A percentile compares a stretch with the other conserved stretches of the same genome.
phyloP scores from a whole-genome alignment of 2,113 vertebrate species.

The Dascyllus trimaculatus region DNA sequence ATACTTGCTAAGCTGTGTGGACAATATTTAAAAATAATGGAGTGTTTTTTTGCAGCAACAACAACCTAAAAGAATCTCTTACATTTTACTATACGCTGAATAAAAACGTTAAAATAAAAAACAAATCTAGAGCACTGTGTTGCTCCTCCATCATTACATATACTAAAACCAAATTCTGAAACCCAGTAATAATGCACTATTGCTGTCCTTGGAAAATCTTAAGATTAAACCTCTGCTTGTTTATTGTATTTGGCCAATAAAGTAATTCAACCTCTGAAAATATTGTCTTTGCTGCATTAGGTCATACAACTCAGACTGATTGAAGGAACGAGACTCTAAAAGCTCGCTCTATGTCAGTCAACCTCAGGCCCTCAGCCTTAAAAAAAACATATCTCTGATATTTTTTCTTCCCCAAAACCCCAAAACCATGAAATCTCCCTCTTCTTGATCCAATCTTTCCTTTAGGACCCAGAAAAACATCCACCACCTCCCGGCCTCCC shows the following conservation, averaged over 20 bases:
- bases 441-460: constrained; percentile 75
- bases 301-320: constrained; percentile 38
- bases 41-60: background rate
- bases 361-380: constrained; percentile 26
- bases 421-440: constrained; percentile 72
- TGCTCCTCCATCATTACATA: constrained; percentile 30
- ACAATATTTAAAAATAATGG: constrained; percentile 4
- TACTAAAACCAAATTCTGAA: no score
- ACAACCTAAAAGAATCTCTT: constrained; percentile 11
- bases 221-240: constrained; percentile 48
- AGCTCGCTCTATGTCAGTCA: constrained; percentile 65
- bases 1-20: background rate
- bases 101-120: constrained; percentile 15
- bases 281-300: constrained; percentile 62
- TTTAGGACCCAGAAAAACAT: constrained; percentile 74
- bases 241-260: constrained; percentile 69
- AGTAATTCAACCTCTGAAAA: constrained; percentile 55
- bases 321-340: constrained; percentile 50
- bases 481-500: constrained; percentile 69
- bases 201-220: constrained; percentile 40
- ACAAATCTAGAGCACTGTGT: background rate
- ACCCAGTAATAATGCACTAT: constrained; percentile 33
- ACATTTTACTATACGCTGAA: background rate
- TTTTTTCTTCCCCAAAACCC: constrained; percentile 31
- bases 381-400: constrained; percentile 31